A percentile compares a stretch with the other conserved stretches of the same genome.
These are phyloP conservation scores for Cheilosia soror DNA, from an alignment of 2,888 invertebrate species.

Conservation along the genomic window DNA sequence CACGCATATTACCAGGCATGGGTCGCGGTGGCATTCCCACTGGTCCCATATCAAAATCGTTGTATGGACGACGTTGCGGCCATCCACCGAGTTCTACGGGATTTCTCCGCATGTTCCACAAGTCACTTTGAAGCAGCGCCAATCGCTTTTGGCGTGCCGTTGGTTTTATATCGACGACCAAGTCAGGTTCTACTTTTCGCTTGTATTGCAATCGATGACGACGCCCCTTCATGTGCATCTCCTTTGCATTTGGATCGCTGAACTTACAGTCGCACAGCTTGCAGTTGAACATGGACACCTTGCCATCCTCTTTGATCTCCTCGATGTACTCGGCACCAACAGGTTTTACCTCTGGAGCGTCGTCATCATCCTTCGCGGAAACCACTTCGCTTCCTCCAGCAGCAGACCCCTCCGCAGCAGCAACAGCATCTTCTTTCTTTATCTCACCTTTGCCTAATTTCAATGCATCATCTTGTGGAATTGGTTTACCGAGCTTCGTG, in stretches of 20 bases:
- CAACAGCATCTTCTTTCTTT: conserved; percentile 44
- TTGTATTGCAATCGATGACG: conserved; percentile 97
- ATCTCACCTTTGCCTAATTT: conserved; percentile 85
- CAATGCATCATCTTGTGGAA: conserved; percentile 95
- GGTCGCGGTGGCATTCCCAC: conserved; percentile 60
- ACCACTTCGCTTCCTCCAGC: conserved; percentile 13
- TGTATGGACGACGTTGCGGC: conserved; percentile 79
- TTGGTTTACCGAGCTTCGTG: conserved; percentile 97
- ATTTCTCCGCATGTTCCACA: conserved; percentile 87
- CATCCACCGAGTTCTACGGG: conserved; percentile 60
- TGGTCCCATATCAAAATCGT: conserved; percentile 69
- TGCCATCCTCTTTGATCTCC: conserved; percentile 95
- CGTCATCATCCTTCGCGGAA: conserved; percentile 80
- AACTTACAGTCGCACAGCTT: conserved; percentile 98
- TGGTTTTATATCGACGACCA: conserved; percentile 96
- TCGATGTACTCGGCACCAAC: conserved; percentile 98
- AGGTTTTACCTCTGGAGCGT: conserved; percentile 90
- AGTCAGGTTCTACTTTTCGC: conserved; percentile 92
- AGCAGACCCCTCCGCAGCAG: conserved; percentile 20
- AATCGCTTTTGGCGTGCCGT: conserved; percentile 92
- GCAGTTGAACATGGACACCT: conserved; percentile 95
- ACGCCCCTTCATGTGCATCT: conserved; percentile 99
- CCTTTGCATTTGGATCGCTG: conserved; percentile 99
- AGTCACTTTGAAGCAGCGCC: conserved; percentile 87
- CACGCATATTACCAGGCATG: conserved; percentile 60